Base-by-base conservation (phyloP, 2,888 invertebrate genomes). In the Pachydiplax longipennis region DNA sequence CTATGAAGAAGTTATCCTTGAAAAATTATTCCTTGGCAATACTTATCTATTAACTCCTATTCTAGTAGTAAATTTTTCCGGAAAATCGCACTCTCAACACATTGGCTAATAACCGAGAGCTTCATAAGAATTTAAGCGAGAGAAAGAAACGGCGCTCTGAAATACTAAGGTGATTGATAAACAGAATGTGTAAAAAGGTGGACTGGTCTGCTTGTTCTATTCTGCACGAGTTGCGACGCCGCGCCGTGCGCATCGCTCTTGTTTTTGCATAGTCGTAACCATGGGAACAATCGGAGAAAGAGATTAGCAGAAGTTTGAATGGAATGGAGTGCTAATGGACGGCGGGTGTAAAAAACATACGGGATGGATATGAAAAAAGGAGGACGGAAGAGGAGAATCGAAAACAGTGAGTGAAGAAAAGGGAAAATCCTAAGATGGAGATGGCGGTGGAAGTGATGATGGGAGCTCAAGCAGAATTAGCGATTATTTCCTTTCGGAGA, bases 221-320 rank as follows among this genome's bases (percentile, higher is more conserved):
- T 35, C 37, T 61, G 37, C n/a, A 22, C 65, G 22, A 65, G 65
- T 87, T 83, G 83, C 53, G n/a, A 53, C 37, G 37, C 37, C 3
- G 58, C 18, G 22, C 61, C 58, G 15, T 18, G 40, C 73, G 73
- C 73, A 31, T 73, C 31, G 0, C 73, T 87, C 13, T 31, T 65
- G 58, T 83, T 87, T 87, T 87, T 58, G 58, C 12, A 2, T 37
- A 31, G 87, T 40, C 87, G 87, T 61, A 87, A 65, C n/a, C 87
- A 65, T 87, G 87, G 61, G 48, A 87, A 87, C 61, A 87, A 87
- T 87, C 87, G 61, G 87, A 61, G 58, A 58, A 61, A 18, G 87
- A 87, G 87, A 87, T 87, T 87, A 87, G 87, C 61, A 13, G 61
- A 31, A 61, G 61, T 53, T 83, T 83, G 58, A 53, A 53, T 58